Conservation (phyloP, 2,113 vertebrate genomes). For the Alexandromys fortis region DNA sequence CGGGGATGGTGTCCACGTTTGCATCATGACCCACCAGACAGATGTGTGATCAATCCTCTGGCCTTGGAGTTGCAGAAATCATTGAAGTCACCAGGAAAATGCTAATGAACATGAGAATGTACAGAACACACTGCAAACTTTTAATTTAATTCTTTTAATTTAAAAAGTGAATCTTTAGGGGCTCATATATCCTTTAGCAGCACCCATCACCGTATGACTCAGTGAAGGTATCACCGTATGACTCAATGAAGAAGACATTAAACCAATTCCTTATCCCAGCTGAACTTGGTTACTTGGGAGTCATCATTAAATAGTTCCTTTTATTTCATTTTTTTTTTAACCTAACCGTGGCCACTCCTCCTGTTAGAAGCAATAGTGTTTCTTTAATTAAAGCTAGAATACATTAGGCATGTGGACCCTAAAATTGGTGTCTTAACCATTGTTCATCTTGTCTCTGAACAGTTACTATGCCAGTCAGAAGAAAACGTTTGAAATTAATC, state of each 20-base stretch:
- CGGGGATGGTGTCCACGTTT: background rate
- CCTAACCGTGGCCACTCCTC: background rate
- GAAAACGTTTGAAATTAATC: conserved; percentile 98
- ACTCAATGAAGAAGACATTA: background rate
- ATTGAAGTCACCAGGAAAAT: background rate
- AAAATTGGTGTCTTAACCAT: background rate
- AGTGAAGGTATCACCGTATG: background rate
- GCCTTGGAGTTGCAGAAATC: background rate
- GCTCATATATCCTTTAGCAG: background rate
- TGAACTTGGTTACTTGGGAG: background rate
- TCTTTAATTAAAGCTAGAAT: background rate
- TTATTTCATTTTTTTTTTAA: background rate
- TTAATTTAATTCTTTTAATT: background rate
- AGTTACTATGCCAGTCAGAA: conserved; percentile 99
- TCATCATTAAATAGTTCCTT: background rate
- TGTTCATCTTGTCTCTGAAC: conserved; percentile 40
- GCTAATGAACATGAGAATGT: background rate
- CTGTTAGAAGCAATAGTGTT: background rate
- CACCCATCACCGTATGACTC: background rate
- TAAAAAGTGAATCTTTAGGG: background rate
- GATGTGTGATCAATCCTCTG: background rate
- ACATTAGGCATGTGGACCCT: background rate
- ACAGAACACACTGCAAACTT: background rate
- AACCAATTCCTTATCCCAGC: background rate
- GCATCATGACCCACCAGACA: background rate